phyloP scores from a whole-genome alignment of 2,113 vertebrate species.

The Rynchops niger region DNA sequence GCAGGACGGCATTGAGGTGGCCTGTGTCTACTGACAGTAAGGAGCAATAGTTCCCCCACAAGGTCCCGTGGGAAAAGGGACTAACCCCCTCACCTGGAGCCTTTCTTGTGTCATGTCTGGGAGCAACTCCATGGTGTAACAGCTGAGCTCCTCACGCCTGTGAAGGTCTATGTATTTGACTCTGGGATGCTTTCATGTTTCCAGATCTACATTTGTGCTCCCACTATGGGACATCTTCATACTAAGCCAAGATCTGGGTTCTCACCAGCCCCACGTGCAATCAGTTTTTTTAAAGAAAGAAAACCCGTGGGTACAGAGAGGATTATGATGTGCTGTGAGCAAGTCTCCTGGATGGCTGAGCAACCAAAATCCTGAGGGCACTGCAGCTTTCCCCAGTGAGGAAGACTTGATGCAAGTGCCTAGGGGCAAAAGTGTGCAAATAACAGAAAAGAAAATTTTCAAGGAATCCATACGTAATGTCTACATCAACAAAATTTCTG shows the following conservation, averaged over 20 bases:
- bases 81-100: background rate
- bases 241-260: background rate
- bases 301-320: background rate
- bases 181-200: background rate
- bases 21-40: background rate
- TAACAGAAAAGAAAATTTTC: background rate
- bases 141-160: background rate
- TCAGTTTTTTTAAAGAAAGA: background rate
- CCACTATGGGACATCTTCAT: background rate
- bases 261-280: background rate
- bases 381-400: background rate
- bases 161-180: background rate
- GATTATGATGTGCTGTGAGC: background rate
- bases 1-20: accelerated
- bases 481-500: background rate
- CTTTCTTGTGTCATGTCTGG: background rate
- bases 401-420: background rate
- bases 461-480: background rate
- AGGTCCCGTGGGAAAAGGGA: accelerated
- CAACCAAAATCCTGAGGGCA: background rate
- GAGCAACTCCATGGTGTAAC: background rate
- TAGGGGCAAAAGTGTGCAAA: background rate
- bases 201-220: background rate
- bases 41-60: background rate
- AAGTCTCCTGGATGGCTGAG: background rate